A percentile compares a stretch with the other conserved stretches of the same genome.
Evolutionary conservation across 1,140 invertebrate species (phyloP).

Genomic region (Drosophila pandora): DNA sequence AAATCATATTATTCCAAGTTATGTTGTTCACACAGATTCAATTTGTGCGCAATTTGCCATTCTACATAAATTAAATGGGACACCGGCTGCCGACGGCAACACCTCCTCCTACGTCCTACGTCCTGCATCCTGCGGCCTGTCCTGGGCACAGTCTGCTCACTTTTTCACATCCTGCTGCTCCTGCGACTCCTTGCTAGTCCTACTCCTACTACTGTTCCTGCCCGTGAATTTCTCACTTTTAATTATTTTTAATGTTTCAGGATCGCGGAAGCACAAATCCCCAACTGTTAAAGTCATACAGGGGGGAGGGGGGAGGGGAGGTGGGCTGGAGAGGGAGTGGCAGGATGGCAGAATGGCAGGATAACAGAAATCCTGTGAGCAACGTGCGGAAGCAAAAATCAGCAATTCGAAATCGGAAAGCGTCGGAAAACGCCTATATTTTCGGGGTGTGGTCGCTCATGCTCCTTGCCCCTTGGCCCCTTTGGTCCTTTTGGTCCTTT

Average conservation of each 20-base stretch:
- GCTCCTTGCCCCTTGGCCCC: background rate
- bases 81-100: conserved; percentile 9
- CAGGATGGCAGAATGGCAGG: too few species aligned
- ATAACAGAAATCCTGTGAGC: background rate
- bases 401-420: conserved; percentile 2
- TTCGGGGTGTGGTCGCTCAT: conserved; percentile 3
- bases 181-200: background rate
- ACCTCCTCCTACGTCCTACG: background rate
- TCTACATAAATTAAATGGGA: conserved; percentile 58
- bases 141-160: background rate
- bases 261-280: background rate
- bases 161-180: background rate
- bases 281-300: conserved; percentile 7
- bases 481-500: background rate
- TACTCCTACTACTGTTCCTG: background rate
- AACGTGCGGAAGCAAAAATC: conserved; percentile 6
- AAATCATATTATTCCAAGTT: conserved; percentile 1
- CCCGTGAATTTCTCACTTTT: conserved; percentile 51
- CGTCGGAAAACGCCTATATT: conserved; percentile 1
- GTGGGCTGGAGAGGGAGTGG: background rate
- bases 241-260: conserved; percentile 44
- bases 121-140: background rate
- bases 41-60: conserved; percentile 36
- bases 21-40: conserved; percentile 33
- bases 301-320: conserved; percentile 9